These are phyloP conservation scores for Anthophora plumipes DNA, from an alignment of 2,888 invertebrate genomes.

Conservation along the genomic window DNA sequence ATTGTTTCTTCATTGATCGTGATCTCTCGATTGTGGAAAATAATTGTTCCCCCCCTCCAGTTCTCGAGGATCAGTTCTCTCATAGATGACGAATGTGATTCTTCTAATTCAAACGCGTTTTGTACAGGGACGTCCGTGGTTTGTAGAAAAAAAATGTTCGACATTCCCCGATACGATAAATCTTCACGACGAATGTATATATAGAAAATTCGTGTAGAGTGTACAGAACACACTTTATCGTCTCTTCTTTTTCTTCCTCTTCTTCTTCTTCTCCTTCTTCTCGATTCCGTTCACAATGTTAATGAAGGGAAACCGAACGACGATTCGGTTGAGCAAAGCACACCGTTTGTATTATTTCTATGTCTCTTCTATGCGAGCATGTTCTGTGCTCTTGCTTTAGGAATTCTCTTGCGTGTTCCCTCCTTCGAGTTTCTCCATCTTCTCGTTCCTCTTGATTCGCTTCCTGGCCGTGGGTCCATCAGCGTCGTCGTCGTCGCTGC, in stretches of 20 bases:
- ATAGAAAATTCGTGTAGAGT: background rate
- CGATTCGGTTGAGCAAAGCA: constrained; percentile 13
- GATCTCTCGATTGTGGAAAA: background rate
- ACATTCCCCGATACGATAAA: background rate
- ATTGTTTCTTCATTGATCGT: background rate
- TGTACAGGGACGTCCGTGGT: background rate
- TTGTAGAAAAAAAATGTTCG: background rate
- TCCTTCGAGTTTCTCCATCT: background rate
- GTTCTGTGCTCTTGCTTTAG: background rate
- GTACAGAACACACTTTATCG: background rate
- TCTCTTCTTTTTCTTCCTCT: background rate
- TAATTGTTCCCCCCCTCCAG: background rate
- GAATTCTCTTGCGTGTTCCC: constrained; percentile 5
- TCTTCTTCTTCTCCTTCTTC: background rate
- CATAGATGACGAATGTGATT: background rate
- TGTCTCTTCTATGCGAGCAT: too few species aligned
- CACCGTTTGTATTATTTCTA: background rate
- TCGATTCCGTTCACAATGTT: background rate
- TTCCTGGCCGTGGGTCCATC: constrained; percentile 38
- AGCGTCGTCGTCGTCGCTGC: constrained; percentile 52
- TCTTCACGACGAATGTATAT: background rate
- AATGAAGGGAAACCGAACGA: constrained; percentile 18
- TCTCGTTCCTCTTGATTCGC: constrained; percentile 6
- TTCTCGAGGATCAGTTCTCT: too few species aligned
- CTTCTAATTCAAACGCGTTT: background rate